Conservation (phyloP, 2,888 invertebrate genomes). For the Thecophora atra region DNA sequence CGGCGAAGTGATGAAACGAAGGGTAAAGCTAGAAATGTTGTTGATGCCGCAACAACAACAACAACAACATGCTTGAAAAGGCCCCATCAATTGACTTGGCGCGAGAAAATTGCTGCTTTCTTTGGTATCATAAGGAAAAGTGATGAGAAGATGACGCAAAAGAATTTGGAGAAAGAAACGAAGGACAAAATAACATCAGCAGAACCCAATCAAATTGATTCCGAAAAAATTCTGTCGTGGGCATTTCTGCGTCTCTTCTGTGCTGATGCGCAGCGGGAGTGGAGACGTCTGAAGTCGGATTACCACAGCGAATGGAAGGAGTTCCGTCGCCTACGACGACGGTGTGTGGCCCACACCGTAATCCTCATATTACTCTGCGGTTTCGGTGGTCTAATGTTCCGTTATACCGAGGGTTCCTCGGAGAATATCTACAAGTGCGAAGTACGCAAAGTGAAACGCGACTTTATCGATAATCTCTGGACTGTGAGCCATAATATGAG, state of each 20-base stretch:
- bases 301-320: conserved; percentile 70
- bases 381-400: conserved; percentile 81
- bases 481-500: conserved; percentile 80
- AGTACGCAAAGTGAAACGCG: conserved; percentile 84
- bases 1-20: background rate
- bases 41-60: too few species aligned
- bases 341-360: conserved; percentile 76
- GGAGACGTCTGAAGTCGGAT: conserved; percentile 71
- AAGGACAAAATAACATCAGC: background rate
- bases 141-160: conserved; percentile 25
- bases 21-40: too few species aligned
- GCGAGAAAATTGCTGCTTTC: conserved; percentile 24
- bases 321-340: conserved; percentile 71
- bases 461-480: conserved; percentile 87
- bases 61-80: too few species aligned
- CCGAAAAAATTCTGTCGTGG: conserved; percentile 48
- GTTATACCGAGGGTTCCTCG: conserved; percentile 83
- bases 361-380: conserved; percentile 79
- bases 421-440: conserved; percentile 89
- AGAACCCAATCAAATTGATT: background rate
- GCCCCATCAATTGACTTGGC: background rate
- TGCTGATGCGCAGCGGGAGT: conserved; percentile 67
- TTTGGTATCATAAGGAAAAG: conserved; percentile 31
- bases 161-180: background rate
- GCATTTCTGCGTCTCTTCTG: conserved; percentile 66